Conservation (phyloP, 2,888 invertebrate species). For the Aporophyla lueneburgensis region DNA sequence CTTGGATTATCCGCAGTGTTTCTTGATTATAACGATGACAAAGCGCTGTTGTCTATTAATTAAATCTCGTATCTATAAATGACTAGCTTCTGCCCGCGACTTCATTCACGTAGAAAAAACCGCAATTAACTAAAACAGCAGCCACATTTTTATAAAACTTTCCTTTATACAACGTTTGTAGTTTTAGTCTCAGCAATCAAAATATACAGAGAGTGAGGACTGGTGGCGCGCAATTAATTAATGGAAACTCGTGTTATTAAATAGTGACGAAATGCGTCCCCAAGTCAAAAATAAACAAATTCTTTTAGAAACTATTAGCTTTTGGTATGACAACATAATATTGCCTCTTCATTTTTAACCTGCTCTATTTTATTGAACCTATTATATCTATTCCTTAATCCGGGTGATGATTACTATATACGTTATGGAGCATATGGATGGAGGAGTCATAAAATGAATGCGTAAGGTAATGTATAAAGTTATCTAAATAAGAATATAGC, state of each 20-base stretch:
- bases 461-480: constrained; percentile 12
- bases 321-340: constrained; percentile 2
- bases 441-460: constrained; percentile 10
- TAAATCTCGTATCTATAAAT: neutral
- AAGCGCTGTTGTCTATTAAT: constrained; percentile 23
- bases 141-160: too few relatives aligned
- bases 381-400: too few relatives aligned
- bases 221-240: neutral
- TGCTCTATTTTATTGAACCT: neutral
- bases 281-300: neutral
- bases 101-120: too few relatives aligned
- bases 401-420: neutral
- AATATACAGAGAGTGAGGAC: too few relatives aligned
- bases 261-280: neutral
- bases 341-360: neutral
- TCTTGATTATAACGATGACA: constrained; percentile 10
- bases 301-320: neutral
- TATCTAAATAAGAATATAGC: constrained; percentile 33
- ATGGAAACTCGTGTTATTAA: neutral
- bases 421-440: neutral
- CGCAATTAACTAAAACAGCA: too few relatives aligned
- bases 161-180: too few relatives aligned
- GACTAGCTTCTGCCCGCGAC: too few relatives aligned
- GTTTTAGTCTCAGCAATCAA: too few relatives aligned
- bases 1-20: constrained; percentile 18